Evolutionary conservation across 2,113 vertebrate species (phyloP).

Genomic region (Noctilio leporinus): DNA sequence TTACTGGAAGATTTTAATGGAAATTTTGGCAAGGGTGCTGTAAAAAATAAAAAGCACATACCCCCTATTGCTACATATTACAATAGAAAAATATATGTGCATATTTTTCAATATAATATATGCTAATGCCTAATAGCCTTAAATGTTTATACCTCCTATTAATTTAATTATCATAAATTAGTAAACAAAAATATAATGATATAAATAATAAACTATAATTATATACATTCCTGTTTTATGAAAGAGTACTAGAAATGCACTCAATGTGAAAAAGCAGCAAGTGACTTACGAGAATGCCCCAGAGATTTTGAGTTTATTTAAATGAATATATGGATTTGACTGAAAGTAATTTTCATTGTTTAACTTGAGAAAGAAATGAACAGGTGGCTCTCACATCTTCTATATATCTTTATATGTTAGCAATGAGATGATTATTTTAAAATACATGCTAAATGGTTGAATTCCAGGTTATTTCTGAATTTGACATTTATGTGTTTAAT

Average conservation of each 20-base stretch:
- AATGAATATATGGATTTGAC: not conserved
- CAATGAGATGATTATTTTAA: conserved; percentile 29
- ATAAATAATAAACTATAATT: not conserved
- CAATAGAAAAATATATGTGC: not conserved
- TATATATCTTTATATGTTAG: not conserved
- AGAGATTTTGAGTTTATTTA: not conserved
- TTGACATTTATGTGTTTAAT: conserved; percentile 44
- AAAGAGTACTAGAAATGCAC: not conserved
- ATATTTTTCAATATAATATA: not conserved
- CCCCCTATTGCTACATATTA: not conserved
- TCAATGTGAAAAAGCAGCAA: not conserved
- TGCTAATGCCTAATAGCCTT: not conserved
- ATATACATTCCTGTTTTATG: not conserved
- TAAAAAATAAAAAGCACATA: not conserved
- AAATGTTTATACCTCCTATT: not conserved
- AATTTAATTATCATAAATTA: not conserved
- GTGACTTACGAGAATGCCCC: not conserved
- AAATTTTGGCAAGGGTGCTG: not conserved
- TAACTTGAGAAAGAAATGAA: conserved; percentile 27
- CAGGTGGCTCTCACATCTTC: not conserved
- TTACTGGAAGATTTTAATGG: not conserved
- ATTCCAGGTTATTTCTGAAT: conserved; percentile 39
- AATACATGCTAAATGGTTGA: conserved; percentile 37
- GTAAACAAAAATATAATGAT: not conserved
- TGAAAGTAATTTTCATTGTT: not conserved